Evolutionary conservation across 2,888 invertebrate genomes (phyloP).

Genomic region (Mesochorus sp.): DNA sequence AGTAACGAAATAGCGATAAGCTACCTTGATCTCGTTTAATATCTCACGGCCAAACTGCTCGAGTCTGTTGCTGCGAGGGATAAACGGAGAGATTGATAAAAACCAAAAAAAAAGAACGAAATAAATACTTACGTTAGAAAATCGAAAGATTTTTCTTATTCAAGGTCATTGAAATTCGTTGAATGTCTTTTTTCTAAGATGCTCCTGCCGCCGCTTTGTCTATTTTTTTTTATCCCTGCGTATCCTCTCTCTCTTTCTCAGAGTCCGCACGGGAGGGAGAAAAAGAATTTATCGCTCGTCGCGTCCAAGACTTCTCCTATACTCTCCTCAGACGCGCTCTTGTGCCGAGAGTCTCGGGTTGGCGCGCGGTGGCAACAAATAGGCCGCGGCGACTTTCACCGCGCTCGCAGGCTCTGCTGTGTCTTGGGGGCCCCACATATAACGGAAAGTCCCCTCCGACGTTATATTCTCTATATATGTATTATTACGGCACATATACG

Average conservation of each 20-base stretch:
- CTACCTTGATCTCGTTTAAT: slow-evolving; percentile 63
- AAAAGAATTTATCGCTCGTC: no score
- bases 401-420: slow-evolving; percentile 7
- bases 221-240: no score
- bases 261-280: no score
- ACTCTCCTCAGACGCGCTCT: no score
- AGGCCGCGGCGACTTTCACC: slow-evolving; percentile 81
- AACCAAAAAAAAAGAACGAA: no score
- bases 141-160: no score
- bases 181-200: no score
- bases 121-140: no score
- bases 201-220: no score
- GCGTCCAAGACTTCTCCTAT: no score
- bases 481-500: background rate
- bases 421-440: background rate
- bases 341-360: slow-evolving; percentile 6
- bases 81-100: background rate
- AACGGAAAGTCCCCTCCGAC: slow-evolving; percentile 37
- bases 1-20: slow-evolving; percentile 59
- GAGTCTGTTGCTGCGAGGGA: slow-evolving; percentile 20
- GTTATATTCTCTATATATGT: slow-evolving; percentile 26
- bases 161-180: no score
- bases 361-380: slow-evolving; percentile 72
- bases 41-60: slow-evolving; percentile 58
- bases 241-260: no score